Evolutionary conservation across 2,888 invertebrate genomes (phyloP).

Genomic region (Andrena bucephala): DNA sequence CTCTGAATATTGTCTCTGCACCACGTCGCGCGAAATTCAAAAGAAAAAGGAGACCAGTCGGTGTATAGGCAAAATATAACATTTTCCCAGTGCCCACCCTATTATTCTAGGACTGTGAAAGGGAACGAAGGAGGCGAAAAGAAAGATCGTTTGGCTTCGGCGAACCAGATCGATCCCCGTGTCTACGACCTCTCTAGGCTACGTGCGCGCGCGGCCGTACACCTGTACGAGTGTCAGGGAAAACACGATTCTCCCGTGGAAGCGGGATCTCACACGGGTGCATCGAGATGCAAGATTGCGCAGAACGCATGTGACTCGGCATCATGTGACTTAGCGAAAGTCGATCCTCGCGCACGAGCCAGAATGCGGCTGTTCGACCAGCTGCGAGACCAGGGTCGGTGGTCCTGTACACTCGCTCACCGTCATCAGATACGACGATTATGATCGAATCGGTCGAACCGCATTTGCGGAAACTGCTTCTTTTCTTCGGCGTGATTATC

Average conservation of each 20-base stretch:
- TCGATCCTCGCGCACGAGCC: constrained; percentile 73
- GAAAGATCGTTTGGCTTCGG: constrained; percentile 41
- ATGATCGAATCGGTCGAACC: constrained; percentile 38
- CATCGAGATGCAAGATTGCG: constrained; percentile 72
- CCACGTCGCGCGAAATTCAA: background rate
- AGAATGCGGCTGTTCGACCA: constrained; percentile 70
- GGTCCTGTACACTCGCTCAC: constrained; percentile 35
- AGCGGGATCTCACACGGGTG: constrained; percentile 46
- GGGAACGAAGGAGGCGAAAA: constrained; percentile 24
- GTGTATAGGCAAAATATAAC: background rate
- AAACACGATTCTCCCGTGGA: constrained; percentile 60
- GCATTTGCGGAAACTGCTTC: constrained; percentile 41
- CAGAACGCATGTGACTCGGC: constrained; percentile 74
- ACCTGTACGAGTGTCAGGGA: constrained; percentile 48
- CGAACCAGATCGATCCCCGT: constrained; percentile 55
- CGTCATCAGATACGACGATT: constrained; percentile 42
- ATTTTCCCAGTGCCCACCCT: constrained; percentile 18
- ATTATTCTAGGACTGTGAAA: constrained; percentile 33
- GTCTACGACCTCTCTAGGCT: constrained; percentile 46
- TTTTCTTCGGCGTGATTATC: background rate
- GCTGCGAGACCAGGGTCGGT: constrained; percentile 73
- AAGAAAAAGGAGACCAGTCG: background rate
- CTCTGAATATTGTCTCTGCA: background rate
- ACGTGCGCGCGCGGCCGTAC: background rate
- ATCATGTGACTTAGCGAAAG: constrained; percentile 74